phyloP scores from a whole-genome alignment of 2,797 vertebrate genomes.

The Xyrichtys novacula region DNA sequence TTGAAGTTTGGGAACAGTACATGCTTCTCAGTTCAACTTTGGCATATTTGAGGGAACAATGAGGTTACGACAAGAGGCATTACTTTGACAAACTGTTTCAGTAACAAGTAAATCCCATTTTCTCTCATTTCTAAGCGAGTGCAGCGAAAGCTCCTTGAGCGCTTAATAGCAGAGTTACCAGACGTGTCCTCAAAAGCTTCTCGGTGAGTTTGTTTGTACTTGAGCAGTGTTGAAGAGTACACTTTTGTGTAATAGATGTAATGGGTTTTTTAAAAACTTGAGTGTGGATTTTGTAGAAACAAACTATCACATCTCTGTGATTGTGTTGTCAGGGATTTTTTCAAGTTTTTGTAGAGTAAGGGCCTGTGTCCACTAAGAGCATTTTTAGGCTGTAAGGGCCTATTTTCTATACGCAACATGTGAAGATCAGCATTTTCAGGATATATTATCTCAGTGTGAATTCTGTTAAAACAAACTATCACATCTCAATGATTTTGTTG shows the following conservation, averaged over 20 bases:
- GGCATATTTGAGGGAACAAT: conserved; percentile 22
- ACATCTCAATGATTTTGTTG: no score
- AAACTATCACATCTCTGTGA: not conserved
- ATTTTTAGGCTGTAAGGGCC: no score
- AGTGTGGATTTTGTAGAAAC: no score
- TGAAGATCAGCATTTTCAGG: no score
- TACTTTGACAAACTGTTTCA: conserved; percentile 23
- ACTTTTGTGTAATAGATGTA: not conserved
- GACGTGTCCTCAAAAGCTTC: conserved; percentile 12
- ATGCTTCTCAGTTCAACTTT: conserved; percentile 8
- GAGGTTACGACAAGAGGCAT: conserved; percentile 13
- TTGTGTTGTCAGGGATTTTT: no score
- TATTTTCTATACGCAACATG: no score
- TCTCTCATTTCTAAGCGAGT: conserved; percentile 17
- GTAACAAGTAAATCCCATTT: conserved; percentile 29
- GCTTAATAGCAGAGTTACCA: conserved; percentile 8
- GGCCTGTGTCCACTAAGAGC: no score
- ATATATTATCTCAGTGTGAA: no score
- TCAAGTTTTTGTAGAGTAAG: no score
- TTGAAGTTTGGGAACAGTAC: conserved; percentile 4
- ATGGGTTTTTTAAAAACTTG: no score
- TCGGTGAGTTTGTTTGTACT: conserved; percentile 34
- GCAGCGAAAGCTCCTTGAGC: conserved; percentile 7
- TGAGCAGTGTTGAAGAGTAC: not conserved
- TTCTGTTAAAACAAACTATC: no score